Conservation (phyloP, 2,888 invertebrate genomes). For the Cephalotes varians region DNA sequence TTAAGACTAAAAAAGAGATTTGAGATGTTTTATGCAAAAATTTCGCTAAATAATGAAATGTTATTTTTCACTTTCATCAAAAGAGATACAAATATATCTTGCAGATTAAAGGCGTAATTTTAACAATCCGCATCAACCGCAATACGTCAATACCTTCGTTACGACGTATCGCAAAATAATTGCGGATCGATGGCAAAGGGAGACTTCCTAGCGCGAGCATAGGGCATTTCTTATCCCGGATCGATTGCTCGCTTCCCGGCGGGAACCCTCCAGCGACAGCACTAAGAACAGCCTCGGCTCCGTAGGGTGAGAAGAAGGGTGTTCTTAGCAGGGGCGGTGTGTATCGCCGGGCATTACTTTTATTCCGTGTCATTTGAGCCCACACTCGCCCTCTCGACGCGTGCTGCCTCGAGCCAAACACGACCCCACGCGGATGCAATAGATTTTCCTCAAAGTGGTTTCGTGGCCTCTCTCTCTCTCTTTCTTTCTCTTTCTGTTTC, state of each 20-base stretch:
- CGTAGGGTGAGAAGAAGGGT: slow-evolving; percentile 73
- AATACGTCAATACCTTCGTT: slow-evolving; percentile 28
- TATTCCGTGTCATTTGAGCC: slow-evolving; percentile 86
- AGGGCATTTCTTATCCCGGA: slow-evolving; percentile 81
- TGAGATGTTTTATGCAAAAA: neutral
- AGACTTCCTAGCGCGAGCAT: slow-evolving; percentile 66
- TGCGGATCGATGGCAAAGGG: slow-evolving; percentile 52
- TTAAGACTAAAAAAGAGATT: neutral
- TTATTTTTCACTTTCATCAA: neutral
- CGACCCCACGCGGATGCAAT: slow-evolving; percentile 80
- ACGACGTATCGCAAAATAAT: slow-evolving; percentile 67
- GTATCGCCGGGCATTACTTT: slow-evolving; percentile 83
- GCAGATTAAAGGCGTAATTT: neutral
- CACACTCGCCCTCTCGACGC: slow-evolving; percentile 78
- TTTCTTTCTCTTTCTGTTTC: neutral
- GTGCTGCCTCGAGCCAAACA: slow-evolving; percentile 61
- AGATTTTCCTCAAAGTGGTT: slow-evolving; percentile 84
- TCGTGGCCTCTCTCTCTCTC: slow-evolving; percentile 68
- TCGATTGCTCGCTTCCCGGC: slow-evolving; percentile 81
- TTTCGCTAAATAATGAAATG: neutral
- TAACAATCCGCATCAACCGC: slow-evolving; percentile 16
- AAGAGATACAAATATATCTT: neutral
- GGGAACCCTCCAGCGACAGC: slow-evolving; percentile 70
- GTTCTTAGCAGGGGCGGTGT: slow-evolving; percentile 76
- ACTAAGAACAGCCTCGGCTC: slow-evolving; percentile 69